A percentile compares a stretch with the other conserved stretches of the same genome.
These are phyloP conservation scores for Centropus bengalensis DNA, from an alignment of 2,113 vertebrate genomes.

Conservation along the genomic window DNA sequence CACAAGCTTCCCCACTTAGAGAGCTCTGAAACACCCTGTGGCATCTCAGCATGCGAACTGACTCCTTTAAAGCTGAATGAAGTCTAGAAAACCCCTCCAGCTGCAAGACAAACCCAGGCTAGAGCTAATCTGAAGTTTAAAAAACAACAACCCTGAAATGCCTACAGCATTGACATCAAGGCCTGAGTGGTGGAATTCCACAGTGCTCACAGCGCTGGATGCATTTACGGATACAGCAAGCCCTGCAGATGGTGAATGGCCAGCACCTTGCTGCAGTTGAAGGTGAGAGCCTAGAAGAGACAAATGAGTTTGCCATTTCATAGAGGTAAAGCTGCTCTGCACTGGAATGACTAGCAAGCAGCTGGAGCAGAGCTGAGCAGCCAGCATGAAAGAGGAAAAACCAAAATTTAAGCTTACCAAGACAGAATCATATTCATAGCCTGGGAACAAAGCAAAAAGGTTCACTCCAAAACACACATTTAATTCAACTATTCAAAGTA, in stretches of 20 bases:
- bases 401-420: neutral
- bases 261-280: neutral
- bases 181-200: neutral
- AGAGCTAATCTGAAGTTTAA: neutral
- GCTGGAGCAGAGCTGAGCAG: neutral
- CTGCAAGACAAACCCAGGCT: neutral
- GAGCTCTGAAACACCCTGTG: neutral
- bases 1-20: neutral
- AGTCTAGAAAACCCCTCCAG: neutral
- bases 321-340: neutral
- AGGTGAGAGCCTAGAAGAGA: neutral
- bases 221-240: neutral
- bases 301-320: neutral
- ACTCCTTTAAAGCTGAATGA: neutral
- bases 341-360: neutral
- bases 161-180: neutral
- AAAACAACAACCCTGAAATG: neutral
- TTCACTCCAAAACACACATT: neutral
- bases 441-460: neutral
- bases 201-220: accelerated
- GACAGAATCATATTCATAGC: neutral
- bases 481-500: neutral
- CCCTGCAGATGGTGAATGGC: neutral
- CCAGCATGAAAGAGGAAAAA: neutral
- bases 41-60: accelerated